Base-by-base conservation (phyloP, 64 coral and sea anemone species). In the Trachythela sp. region DNA sequence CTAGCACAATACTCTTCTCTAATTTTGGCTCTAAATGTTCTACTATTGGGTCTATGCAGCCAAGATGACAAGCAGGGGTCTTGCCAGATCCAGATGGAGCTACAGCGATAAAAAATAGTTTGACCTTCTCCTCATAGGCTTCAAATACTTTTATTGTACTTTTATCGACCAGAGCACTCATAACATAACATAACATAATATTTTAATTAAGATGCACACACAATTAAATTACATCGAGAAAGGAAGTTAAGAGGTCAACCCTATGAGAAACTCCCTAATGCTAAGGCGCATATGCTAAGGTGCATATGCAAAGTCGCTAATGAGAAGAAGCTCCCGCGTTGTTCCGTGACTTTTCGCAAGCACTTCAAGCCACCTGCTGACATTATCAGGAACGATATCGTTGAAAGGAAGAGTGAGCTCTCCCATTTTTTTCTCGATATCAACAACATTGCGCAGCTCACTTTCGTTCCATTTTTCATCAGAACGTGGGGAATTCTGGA, bases 141-240 rank as follows among this genome's bases (percentile, higher is more conserved):
- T 18, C 75, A 84, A 94, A 94, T 48, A 91, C 75, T 60, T 91
- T 80, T 48, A 94, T 33, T 10, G 89, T 91, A 45, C 70, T 85
- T 49, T 94, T 88, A 18, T 77, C 89, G 36, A 94, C 36, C 48
- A 94, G 48, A 31, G 89, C 76, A 83, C 93, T 89, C n/a, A n/a
- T n/a, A n/a, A n/a, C n/a, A n/a, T n/a, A n/a, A n/a, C n/a, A n/a
- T n/a, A n/a, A n/a, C n/a, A n/a, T n/a, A n/a, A n/a, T n/a, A n/a
- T n/a, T n/a, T n/a, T n/a, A n/a, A n/a, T n/a, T n/a, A n/a, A n/a
- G n/a, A n/a, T n/a, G n/a, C n/a, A n/a, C n/a, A n/a, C n/a, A n/a
- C n/a, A n/a, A n/a, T n/a, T n/a, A n/a, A n/a, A n/a, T n/a, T n/a
- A n/a, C n/a, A n/a, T n/a, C n/a, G n/a, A n/a, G n/a, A n/a, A n/a